A percentile compares a stretch with the other conserved stretches of the same genome.
Conservation (phyloP, 2,888 invertebrate genomes). For the Quadroppia sp. region DNA sequence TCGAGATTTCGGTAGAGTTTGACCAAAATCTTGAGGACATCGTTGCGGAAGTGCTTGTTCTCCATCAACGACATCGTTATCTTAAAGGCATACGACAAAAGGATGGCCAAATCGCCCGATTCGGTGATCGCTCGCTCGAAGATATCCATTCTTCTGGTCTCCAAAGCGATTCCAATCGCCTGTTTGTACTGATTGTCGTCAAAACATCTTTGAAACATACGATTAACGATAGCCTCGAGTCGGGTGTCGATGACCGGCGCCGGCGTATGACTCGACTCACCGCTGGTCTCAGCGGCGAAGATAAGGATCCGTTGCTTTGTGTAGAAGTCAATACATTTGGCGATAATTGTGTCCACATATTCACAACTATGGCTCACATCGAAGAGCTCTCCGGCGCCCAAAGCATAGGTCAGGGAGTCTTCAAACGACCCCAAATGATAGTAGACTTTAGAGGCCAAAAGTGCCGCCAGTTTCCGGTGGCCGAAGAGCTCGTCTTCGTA, state of each 20-base stretch:
- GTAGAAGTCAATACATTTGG: constrained; percentile 95
- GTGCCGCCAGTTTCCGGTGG: constrained; percentile 86
- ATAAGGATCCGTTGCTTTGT: constrained; percentile 71
- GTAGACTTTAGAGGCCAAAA: constrained; percentile 84
- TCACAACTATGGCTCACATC: constrained; percentile 89
- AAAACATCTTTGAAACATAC: constrained; percentile 94
- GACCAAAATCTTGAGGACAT: constrained; percentile 81
- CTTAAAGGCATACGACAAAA: constrained; percentile 92
- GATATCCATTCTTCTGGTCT: constrained; percentile 94
- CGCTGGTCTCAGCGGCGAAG: constrained; percentile 6
- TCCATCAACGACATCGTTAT: constrained; percentile 95
- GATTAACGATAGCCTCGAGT: constrained; percentile 87
- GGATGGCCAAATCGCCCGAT: constrained; percentile 75
- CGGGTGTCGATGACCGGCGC: constrained; percentile 53
- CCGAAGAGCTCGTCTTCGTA: constrained; percentile 83
- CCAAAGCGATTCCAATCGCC: constrained; percentile 91
- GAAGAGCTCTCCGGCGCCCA: constrained; percentile 90
- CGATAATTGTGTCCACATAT: constrained; percentile 94
- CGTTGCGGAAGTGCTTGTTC: constrained; percentile 85
- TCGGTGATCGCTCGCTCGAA: constrained; percentile 86
- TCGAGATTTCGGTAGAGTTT: constrained; percentile 80
- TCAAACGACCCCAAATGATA: constrained; percentile 45
- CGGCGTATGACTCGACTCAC: constrained; percentile 58
- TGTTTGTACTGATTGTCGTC: constrained; percentile 92
- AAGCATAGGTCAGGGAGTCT: constrained; percentile 92